A percentile compares a stretch with the other conserved stretches of the same genome.
phyloP scores from a whole-genome alignment of 2,888 invertebrate genomes.

The Hermaeophaga mercurialis region DNA sequence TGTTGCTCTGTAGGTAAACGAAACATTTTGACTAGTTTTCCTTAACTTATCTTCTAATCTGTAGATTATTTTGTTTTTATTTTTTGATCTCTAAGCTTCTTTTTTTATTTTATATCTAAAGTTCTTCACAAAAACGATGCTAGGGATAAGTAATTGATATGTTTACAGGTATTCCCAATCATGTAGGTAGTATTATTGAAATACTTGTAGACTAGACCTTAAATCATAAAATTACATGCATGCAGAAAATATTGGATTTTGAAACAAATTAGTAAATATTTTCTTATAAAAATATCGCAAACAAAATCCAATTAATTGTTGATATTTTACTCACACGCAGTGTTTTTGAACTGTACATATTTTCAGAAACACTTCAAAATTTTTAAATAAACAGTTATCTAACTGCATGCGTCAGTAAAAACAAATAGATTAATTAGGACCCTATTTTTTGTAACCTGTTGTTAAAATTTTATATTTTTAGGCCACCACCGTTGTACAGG shows the following conservation, averaged over 20 bases:
- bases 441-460: constrained; percentile 6
- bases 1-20: no score
- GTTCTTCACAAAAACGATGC: not conserved
- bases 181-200: constrained; percentile 1
- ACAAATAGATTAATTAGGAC: constrained; percentile 1
- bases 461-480: constrained; percentile 34
- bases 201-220: not conserved
- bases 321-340: not conserved
- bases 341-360: no score
- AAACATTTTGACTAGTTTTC: no score
- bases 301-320: not conserved
- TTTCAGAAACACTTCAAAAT: no score
- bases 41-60: no score
- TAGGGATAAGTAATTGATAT: constrained; percentile 6
- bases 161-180: not conserved
- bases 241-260: not conserved
- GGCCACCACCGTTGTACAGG: constrained; percentile 42
- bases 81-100: not conserved
- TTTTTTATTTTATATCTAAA: not conserved
- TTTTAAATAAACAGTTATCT: not conserved
- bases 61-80: not conserved
- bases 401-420: not conserved
- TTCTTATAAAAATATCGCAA: no score
- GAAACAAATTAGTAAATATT: no score
- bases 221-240: constrained; percentile 3